Conservation (phyloP, 2,113 vertebrate genomes). For the Osmerus mordax region DNA sequence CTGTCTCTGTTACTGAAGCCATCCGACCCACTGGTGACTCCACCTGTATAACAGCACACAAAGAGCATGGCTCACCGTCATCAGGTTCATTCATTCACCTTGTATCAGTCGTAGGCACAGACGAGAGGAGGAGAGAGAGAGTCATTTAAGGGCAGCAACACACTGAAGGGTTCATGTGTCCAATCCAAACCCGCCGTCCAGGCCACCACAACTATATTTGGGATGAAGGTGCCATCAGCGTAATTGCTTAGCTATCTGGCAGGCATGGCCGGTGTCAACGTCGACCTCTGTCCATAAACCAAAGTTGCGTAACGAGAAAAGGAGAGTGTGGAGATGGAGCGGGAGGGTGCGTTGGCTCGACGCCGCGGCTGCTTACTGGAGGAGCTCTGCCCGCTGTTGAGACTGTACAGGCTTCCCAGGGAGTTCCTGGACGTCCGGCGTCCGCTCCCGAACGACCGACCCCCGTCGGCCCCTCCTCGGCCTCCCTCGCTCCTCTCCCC, state of each 20-base stretch:
- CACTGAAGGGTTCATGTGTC: not conserved
- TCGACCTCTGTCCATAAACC: not conserved
- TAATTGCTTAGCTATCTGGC: too few species aligned
- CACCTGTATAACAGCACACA: conserved; percentile 69
- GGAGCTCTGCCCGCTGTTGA: conserved; percentile 82
- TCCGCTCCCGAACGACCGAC: conserved; percentile 57
- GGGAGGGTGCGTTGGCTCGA: conserved; percentile 11
- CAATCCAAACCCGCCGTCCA: too few species aligned
- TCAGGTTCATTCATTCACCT: too few species aligned
- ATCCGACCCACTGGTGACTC: conserved; percentile 85
- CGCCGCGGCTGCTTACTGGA: conserved; percentile 80
- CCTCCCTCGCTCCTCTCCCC: conserved; percentile 60
- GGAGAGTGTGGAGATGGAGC: conserved; percentile 7
- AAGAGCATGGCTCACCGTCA: conserved; percentile 11
- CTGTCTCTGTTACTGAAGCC: conserved; percentile 86
- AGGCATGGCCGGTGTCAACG: too few species aligned
- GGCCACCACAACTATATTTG: too few species aligned
- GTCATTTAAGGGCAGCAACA: too few species aligned
- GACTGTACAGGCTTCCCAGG: conserved; percentile 86
- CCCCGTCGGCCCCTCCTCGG: conserved; percentile 59
- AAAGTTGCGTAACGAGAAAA: conserved; percentile 26
- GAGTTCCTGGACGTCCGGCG: conserved; percentile 76
- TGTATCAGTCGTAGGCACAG: too few species aligned
- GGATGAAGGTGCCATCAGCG: too few species aligned
- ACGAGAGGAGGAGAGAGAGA: too few species aligned